These are phyloP conservation scores for Resseliella maxima DNA, from an alignment of 2,888 invertebrate genomes.

Conservation along the genomic window DNA sequence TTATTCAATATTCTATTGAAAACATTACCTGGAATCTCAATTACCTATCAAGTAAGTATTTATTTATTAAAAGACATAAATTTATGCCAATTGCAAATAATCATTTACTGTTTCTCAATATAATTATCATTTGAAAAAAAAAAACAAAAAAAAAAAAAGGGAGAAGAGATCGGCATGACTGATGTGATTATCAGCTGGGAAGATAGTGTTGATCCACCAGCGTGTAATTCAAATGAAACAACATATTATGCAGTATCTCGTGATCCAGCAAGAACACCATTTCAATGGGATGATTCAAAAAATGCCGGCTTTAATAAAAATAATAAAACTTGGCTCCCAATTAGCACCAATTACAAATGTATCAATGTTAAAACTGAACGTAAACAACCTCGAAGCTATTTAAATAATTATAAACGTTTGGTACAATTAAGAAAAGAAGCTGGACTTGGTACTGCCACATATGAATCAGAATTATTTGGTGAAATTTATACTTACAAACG, in stretches of 20 bases:
- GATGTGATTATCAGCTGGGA: constrained; percentile 73
- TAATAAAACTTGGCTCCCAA: constrained; percentile 75
- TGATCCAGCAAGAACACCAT: constrained; percentile 70
- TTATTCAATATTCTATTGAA: constrained; percentile 71
- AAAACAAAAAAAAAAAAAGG: constrained; percentile 67
- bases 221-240: constrained; percentile 69
- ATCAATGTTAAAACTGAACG: constrained; percentile 73
- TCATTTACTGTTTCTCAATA: no score
- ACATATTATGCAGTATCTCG: constrained; percentile 66
- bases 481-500: constrained; percentile 43
- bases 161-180: constrained; percentile 81
- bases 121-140: constrained; percentile 11
- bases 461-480: background rate
- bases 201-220: constrained; percentile 73
- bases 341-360: constrained; percentile 71
- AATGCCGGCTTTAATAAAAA: constrained; percentile 52
- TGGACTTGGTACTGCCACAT: background rate
- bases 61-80: no score
- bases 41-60: constrained; percentile 69
- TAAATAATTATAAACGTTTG: constrained; percentile 71
- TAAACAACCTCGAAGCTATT: constrained; percentile 70
- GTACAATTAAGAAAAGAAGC: background rate
- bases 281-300: constrained; percentile 68
- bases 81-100: no score
- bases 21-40: constrained; percentile 71